These are phyloP conservation scores for Amaurobius ferox DNA, from an alignment of 2,888 invertebrate species.

Conservation along the genomic window DNA sequence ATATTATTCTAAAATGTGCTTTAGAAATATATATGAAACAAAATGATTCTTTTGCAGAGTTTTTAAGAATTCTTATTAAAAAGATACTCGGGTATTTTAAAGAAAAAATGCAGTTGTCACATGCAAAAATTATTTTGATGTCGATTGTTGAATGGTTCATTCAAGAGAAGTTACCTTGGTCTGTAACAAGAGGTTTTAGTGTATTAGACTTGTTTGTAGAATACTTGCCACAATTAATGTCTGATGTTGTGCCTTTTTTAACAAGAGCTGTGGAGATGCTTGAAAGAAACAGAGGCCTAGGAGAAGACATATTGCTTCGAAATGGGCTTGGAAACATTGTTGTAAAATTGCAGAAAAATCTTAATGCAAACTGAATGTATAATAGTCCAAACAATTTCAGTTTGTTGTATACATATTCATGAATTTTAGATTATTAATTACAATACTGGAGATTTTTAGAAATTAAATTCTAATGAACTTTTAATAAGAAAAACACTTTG, in stretches of 20 bases:
- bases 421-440: too few species aligned
- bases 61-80: constrained; percentile 21
- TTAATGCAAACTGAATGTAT: neutral
- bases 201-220: constrained; percentile 27
- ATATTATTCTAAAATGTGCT: constrained; percentile 31
- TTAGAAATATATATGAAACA: constrained; percentile 55
- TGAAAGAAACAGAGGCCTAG: constrained; percentile 44
- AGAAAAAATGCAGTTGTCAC: neutral
- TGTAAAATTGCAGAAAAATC: constrained; percentile 27
- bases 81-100: constrained; percentile 24
- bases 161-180: constrained; percentile 42
- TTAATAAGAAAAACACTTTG: too few species aligned
- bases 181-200: constrained; percentile 25
- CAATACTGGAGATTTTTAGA: too few species aligned
- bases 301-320: constrained; percentile 36
- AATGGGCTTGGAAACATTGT: constrained; percentile 24
- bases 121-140: constrained; percentile 25
- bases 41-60: constrained; percentile 8
- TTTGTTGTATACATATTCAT: too few species aligned
- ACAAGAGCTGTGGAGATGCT: constrained; percentile 20
- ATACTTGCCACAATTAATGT: constrained; percentile 27
- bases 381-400: too few species aligned
- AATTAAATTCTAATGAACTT: too few species aligned
- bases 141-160: constrained; percentile 48
- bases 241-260: constrained; percentile 35